phyloP scores from a whole-genome alignment of 1,140 invertebrate species.

The Ostrea edulis region DNA sequence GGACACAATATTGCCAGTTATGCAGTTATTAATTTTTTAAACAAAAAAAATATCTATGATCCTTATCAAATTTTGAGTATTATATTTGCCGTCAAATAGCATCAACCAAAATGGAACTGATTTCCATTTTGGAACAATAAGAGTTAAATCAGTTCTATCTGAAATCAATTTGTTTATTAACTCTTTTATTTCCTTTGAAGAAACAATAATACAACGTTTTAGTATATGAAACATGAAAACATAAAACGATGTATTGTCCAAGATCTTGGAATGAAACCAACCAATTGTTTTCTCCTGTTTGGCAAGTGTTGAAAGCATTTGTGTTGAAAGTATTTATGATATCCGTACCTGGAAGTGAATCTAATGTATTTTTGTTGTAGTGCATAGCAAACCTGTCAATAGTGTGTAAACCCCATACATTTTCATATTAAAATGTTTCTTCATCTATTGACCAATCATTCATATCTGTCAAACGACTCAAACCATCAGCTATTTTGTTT shows the following conservation, averaged over 20 bases:
- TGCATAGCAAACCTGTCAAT: slow-evolving; percentile 55
- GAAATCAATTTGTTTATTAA: slow-evolving; percentile 44
- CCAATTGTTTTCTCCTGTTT: slow-evolving; percentile 54
- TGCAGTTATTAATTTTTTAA: no score
- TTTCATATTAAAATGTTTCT: slow-evolving; percentile 45
- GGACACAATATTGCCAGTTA: no score
- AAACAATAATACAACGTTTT: no score
- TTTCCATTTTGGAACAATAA: slow-evolving; percentile 46
- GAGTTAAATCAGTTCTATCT: slow-evolving; percentile 22
- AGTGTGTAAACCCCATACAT: slow-evolving; percentile 47
- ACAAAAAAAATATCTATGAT: no score
- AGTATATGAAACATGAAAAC: no score
- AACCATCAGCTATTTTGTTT: slow-evolving; percentile 39
- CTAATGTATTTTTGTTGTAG: slow-evolving; percentile 48
- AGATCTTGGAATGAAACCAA: slow-evolving; percentile 52
- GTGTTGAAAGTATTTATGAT: slow-evolving; percentile 40
- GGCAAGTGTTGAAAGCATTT: slow-evolving; percentile 41
- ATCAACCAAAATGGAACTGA: slow-evolving; percentile 44
- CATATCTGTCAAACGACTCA: slow-evolving; percentile 47
- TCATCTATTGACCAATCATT: slow-evolving; percentile 50
- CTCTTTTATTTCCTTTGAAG: slow-evolving; percentile 17
- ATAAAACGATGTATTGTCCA: no score
- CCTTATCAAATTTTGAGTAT: no score
- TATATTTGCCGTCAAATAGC: neutral
- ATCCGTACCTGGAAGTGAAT: slow-evolving; percentile 52